Evolutionary conservation across 2,888 invertebrate species (phyloP), one percentile per base, ranked within the genome.

Genomic region (Drosophila birchii): DNA sequence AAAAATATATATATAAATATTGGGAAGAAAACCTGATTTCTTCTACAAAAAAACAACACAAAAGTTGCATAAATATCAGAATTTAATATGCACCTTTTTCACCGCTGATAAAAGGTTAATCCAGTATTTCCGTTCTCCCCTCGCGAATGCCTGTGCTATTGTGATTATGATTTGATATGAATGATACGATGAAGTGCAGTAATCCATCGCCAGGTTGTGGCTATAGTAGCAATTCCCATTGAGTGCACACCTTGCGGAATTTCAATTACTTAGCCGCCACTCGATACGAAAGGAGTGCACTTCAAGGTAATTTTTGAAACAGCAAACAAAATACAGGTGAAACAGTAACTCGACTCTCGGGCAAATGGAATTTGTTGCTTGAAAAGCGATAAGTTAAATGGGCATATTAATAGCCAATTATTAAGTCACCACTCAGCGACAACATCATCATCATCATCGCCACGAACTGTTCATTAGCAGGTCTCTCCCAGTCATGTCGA

Each of bases 391-490:
- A 75, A 64, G 36, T 29, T 56, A 53, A 75, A 68, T 36, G 36
- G 66, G 38, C 49, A 49, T 63, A 70, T 68, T 75, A 68, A 72
- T 71, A 34, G 58, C 41, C 71, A 81, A 84, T 86, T 84, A 84
- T 47, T 53, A 26, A 54, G 43, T 56, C 66, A 81, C 81, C 69
- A 60, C 9, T 41, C 54, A 38, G 34, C 63, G n/a, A 49, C 14
- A 45, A 20, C 49, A 67, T 26, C 55, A 76, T 58, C 73, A 53
- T 39, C 56, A 76, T 58, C 70, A 53, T 43, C 47, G 26, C 43
- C 64, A 57, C 32, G 38, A 61, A 43, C 57, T 38, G 49, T 8
- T 73, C 64, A 74, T 74, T 66, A 74, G 66, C 57, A 54, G 45
- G 49, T 45, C 39, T 51, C 23, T 51, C 34, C 9, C 16, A 36